A percentile compares a stretch with the other conserved stretches of the same genome.
phyloP scores from a whole-genome alignment of 23 tunicate species.

The Trididemnum nubilum region DNA sequence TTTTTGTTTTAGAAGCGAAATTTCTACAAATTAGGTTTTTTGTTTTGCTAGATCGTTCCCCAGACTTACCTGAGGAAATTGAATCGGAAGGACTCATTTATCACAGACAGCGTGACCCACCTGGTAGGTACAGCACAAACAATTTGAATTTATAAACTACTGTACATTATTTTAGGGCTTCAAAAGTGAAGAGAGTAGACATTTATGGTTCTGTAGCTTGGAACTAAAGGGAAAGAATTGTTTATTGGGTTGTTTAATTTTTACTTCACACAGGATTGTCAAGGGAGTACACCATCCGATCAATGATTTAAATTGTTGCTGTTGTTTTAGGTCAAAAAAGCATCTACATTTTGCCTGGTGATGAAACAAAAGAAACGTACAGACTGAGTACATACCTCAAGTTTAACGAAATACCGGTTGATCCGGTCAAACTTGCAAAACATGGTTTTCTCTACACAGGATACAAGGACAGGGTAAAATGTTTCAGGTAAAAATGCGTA shows the following conservation, averaged over 20 bases:
- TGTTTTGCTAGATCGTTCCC: no score
- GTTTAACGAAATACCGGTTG: slow-evolving; percentile 2
- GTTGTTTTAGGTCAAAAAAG: slow-evolving; percentile 34
- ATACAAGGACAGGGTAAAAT: slow-evolving; percentile 50
- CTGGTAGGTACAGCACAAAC: neutral
- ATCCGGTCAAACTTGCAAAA: slow-evolving; percentile 11
- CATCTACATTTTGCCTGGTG: slow-evolving; percentile 38
- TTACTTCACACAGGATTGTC: no score
- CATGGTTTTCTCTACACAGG: slow-evolving; percentile 56
- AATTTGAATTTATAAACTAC: no score
- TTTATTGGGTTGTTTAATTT: no score
- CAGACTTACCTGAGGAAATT: neutral
- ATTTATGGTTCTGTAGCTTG: no score
- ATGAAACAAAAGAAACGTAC: slow-evolving; percentile 33
- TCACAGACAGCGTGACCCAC: neutral
- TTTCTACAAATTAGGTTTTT: no score
- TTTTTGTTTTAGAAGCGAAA: no score
- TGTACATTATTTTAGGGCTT: no score
- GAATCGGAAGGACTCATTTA: neutral
- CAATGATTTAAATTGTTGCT: no score
- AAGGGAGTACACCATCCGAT: no score
- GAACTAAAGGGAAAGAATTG: no score
- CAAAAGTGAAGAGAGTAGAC: no score
- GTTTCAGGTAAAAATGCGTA: slow-evolving; percentile 41
- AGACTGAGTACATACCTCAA: slow-evolving; percentile 35